Evolutionary conservation across 2,797 vertebrate species (phyloP).

Genomic region (Phrynocephalus guinanensis): DNA sequence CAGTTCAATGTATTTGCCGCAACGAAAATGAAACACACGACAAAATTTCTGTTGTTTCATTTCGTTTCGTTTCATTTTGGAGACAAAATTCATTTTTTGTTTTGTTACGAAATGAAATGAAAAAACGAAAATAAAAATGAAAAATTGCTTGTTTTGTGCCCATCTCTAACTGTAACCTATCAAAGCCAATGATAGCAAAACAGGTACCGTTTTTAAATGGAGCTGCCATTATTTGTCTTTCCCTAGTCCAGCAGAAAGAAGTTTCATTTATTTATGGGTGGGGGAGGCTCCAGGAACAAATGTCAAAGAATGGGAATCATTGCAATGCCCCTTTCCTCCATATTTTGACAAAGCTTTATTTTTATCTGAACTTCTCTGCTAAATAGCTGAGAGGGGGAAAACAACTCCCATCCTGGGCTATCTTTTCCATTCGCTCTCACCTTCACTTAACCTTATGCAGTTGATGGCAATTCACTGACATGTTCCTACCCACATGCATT

Average conservation of each 20-base stretch:
- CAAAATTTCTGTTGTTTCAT: too few species aligned
- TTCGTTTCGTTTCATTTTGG: too few species aligned
- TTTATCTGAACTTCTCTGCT: slow-evolving; percentile 54
- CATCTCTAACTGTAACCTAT: slow-evolving; percentile 54
- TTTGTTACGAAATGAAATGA: too few species aligned
- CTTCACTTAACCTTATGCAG: slow-evolving; percentile 47
- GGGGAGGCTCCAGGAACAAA: slow-evolving; percentile 4
- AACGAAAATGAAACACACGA: too few species aligned
- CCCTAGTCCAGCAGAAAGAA: slow-evolving; percentile 45
- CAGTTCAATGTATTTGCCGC: too few species aligned
- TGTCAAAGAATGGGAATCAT: slow-evolving; percentile 49
- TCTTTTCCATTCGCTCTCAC: slow-evolving; percentile 57
- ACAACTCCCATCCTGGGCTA: slow-evolving; percentile 32
- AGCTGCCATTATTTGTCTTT: slow-evolving; percentile 60
- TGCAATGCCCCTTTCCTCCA: slow-evolving; percentile 54
- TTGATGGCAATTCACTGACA: slow-evolving; percentile 50
- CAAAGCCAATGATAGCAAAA: slow-evolving; percentile 41
- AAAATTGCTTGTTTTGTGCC: too few species aligned
- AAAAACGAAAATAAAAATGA: too few species aligned
- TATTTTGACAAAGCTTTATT: slow-evolving; percentile 24
- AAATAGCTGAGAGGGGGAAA: slow-evolving; percentile 37
- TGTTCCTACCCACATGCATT: slow-evolving; percentile 23
- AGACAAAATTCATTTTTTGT: too few species aligned
- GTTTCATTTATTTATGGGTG: slow-evolving; percentile 16
- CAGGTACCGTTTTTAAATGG: slow-evolving; percentile 52